Conservation (phyloP, 2,888 invertebrate genomes). For the Cremastobaeus sp. region DNA sequence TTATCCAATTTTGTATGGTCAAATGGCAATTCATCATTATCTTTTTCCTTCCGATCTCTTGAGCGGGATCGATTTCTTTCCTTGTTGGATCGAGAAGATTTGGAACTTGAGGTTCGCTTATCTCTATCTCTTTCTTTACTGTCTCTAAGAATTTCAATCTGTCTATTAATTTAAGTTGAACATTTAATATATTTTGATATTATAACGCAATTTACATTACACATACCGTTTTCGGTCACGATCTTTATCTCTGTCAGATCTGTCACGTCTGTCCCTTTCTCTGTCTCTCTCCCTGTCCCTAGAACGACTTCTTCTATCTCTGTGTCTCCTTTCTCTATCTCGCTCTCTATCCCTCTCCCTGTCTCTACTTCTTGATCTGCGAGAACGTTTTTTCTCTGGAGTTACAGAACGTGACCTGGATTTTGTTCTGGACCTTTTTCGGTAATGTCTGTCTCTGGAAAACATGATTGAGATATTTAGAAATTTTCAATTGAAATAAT, state of each 20-base stretch:
- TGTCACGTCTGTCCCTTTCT: conserved; percentile 77
- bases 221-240: conserved; percentile 79
- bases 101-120: conserved; percentile 81
- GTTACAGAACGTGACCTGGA: conserved; percentile 82
- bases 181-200: no score
- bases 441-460: conserved; percentile 77
- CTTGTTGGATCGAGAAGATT: conserved; percentile 80
- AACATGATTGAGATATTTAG: no score
- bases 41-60: conserved; percentile 81
- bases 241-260: conserved; percentile 66
- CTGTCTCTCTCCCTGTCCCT: conserved; percentile 81
- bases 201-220: conserved; percentile 1
- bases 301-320: conserved; percentile 82
- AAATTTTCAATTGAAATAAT: no score
- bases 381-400: conserved; percentile 81
- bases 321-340: conserved; percentile 81
- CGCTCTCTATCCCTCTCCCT: conserved; percentile 80
- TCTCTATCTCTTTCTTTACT: conserved; percentile 79
- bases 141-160: conserved; percentile 78
- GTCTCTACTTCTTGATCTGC: conserved; percentile 82
- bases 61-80: conserved; percentile 80
- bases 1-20: conserved; percentile 87
- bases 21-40: conserved; percentile 81
- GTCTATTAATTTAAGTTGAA: not conserved
- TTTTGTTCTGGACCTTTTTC: conserved; percentile 81